Base-by-base conservation (phyloP, 2,888 invertebrate genomes). In the Pachymerium ferrugineum region DNA sequence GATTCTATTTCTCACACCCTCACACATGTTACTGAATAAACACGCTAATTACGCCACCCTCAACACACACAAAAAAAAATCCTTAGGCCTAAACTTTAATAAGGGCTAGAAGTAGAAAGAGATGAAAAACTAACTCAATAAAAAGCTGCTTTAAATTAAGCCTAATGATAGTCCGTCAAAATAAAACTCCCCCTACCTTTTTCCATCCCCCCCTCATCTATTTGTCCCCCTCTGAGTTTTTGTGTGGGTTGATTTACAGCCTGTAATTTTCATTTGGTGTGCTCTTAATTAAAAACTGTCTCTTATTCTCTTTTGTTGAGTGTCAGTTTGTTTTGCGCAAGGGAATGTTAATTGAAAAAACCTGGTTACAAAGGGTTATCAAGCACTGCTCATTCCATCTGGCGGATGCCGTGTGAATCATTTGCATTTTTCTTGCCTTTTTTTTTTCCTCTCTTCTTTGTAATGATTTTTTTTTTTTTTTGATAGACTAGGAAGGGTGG, bases 291-390 rank as follows among this genome's bases (percentile, higher is more conserved):
- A 47, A 47, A 47, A 47, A 47, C 1, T 47, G 0, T 16, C 47
- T 16, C 10, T 47, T 47, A 47, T 47, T 47, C 47, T 47, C 47
- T 47, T 47, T 47, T n/a, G n/a, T 16, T 47, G 47, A 47, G 16
- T 47, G 47, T 47, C 47, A 47, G 47, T 47, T 47, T 47, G 47
- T 47, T 47, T 47, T 47, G 47, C 47, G 22, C 4, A 22, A 8
- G 47, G 19, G 47, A 47, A 47, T 47, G 47, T 47, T 47, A 47
- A 47, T 47, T 47, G 47, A 47, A 47, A 47, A 47, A 47, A 47
- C 14, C 14, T 19, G 47, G 47, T 22, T 1, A 47, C 47, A 47
- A 47, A 47, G 47, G 47, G 47, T 47, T 47, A 47, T 47, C 47
- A 47, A 5, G 16, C 47, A 19, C 47, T 47, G 0, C 22, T 47